A percentile compares a stretch with the other conserved stretches of the same genome.
Evolutionary conservation across 2,113 vertebrate genomes (phyloP).

Genomic region (Balaeniceps rex): DNA sequence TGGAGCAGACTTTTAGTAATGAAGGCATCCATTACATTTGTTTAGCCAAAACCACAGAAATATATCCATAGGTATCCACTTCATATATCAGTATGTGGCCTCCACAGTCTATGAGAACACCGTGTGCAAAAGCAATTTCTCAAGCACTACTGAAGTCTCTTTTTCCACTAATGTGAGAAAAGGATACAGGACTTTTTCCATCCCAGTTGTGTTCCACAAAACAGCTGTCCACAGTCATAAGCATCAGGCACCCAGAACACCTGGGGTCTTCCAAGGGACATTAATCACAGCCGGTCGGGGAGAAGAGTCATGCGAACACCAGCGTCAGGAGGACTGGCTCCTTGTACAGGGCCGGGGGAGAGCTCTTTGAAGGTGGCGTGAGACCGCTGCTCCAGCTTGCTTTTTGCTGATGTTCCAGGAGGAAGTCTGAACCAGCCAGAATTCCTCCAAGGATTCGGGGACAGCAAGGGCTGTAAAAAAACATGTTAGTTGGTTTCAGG

Average conservation of each 20-base stretch:
- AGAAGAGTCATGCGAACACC: background rate
- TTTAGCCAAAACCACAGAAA: background rate
- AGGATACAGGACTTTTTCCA: background rate
- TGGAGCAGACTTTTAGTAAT: background rate
- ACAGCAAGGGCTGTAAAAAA: background rate
- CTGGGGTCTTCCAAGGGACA: background rate
- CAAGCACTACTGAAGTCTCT: background rate
- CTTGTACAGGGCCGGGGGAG: fast-evolving
- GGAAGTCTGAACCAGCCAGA: background rate
- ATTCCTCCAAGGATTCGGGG: background rate
- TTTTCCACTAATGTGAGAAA: background rate
- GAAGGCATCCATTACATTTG: background rate
- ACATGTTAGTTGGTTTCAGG: background rate
- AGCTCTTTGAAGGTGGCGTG: background rate
- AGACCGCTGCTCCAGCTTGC: background rate
- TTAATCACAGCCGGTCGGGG: background rate
- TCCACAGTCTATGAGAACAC: background rate
- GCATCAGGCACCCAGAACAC: background rate
- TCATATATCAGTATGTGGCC: background rate
- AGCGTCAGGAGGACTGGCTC: background rate
- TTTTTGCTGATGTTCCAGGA: background rate
- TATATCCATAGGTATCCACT: background rate
- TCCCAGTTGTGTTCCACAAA: background rate
- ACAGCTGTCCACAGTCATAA: background rate
- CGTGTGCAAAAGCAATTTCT: background rate